These are phyloP conservation scores for Gymnoscelis rufifasciata DNA, from an alignment of 2,888 invertebrate genomes.

Conservation along the genomic window DNA sequence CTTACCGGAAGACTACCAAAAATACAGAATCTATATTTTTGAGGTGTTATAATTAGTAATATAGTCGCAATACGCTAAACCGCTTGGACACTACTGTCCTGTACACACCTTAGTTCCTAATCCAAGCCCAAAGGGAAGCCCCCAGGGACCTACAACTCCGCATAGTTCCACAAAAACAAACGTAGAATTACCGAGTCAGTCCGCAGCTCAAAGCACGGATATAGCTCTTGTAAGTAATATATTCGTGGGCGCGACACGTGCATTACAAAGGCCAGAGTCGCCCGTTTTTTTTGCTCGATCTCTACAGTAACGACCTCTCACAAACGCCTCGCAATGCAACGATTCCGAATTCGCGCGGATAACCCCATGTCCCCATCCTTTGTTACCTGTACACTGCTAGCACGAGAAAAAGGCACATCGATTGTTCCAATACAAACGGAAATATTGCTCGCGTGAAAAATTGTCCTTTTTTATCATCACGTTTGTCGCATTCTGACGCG, in stretches of 20 bases:
- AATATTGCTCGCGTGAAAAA: slow-evolving; percentile 56
- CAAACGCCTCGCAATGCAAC: slow-evolving; percentile 54
- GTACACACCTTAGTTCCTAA: too few species aligned
- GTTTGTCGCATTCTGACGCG: slow-evolving; percentile 34
- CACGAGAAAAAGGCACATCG: slow-evolving; percentile 51
- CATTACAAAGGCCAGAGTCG: slow-evolving; percentile 45
- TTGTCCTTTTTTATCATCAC: slow-evolving; percentile 51
- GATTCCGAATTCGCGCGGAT: slow-evolving; percentile 50
- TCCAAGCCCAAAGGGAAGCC: too few species aligned
- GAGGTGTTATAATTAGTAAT: too few species aligned
- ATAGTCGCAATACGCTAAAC: too few species aligned
- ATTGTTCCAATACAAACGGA: slow-evolving; percentile 64
- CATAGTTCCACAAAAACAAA: too few species aligned
- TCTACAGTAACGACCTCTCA: slow-evolving; percentile 59
- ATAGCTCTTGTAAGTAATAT: background rate
- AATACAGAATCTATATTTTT: too few species aligned
- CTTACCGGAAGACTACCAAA: too few species aligned
- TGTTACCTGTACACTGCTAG: slow-evolving; percentile 34
- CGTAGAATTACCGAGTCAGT: too few species aligned
- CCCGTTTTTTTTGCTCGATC: slow-evolving; percentile 47
- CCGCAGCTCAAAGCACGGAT: background rate
- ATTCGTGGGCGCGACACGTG: slow-evolving; percentile 33
- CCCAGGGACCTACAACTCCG: too few species aligned
- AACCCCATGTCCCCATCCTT: slow-evolving; percentile 40
- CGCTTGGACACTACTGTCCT: too few species aligned